Evolutionary conservation across 2,888 invertebrate genomes (phyloP), one percentile per base, ranked within the genome.

Genomic region (Drosophila emarginata): DNA sequence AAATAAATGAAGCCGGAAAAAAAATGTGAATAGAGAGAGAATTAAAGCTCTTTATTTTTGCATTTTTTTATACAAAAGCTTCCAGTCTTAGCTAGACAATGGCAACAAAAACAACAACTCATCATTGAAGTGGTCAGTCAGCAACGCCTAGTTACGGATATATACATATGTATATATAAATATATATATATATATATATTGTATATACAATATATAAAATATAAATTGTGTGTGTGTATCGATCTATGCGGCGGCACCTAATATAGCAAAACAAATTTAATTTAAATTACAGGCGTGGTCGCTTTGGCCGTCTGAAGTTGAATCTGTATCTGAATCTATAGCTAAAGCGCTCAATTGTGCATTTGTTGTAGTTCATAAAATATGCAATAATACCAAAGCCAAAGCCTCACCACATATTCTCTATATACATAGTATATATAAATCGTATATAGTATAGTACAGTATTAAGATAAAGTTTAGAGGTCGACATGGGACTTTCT

Each of bases 261-360:
- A 85, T 86, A 85, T 85, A 85, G 84, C 76, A 72, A 81, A 80
- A 81, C 87, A 86, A 85, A 85, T 85, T 85, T 85, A 85, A 87
- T 85, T 85, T 86, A 85, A 85, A 85, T 85, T 85, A 86, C 87
- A 85, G 84, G 84, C 84, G 84, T 85, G 84, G 84, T 85, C 84
- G 80, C 78, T 9, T 75, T 70, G 68, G 74, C 67, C 75, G 77
- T 72, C 54, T 54, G 54, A 54, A 32, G 51, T 37, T 51, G 60
- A 54, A 52, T 52, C 52, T 52, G n/a, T 58, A 58, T 50, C 58
- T 64, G 51, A 58, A 40, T 40, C 59, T 59, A 45, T 28, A 40
- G 76, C 78, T 78, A 54, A 26, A 36, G 61, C 70, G 78, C 76
- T 77, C 81, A 79, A 78, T 82, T 84, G 87, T 83, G 83, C 80